Evolutionary conservation across 2,113 vertebrate genomes (phyloP), one percentile per base, ranked within the genome.

Genomic region (Bothrops jararaca): DNA sequence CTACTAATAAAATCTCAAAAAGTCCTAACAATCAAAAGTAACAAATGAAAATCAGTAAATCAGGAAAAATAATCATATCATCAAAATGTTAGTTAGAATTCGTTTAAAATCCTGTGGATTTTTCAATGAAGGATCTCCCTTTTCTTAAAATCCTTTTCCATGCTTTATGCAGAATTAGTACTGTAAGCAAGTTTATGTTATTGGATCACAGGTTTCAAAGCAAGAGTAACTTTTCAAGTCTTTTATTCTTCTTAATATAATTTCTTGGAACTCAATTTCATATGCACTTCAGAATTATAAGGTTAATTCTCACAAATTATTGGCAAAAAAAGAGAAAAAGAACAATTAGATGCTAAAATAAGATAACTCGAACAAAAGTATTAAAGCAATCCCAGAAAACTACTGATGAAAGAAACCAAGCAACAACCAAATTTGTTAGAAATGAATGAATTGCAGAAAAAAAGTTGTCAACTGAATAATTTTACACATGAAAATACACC

Each of bases 191-290:
- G 26, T 91, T 94, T 87, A 92, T 88, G 89, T 22, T 94, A 3
- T n/a, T 91, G 64, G 53, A 89, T 56, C 4, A 89, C 2, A 88
- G 8, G 50, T 94, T 95, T 95, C 91, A 94, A 74, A 92, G 86
- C 1, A 90, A 45, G 91, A 93, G 90, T 80, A 92, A 12, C 48
- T 94, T 90, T 90, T 6, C 23, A 89, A n/a, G 69, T 1, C 86
- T 96, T 94, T 93, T 80, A 94, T 89, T 95, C 90, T 94, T 90
- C 89, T 94, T 94, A 74, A 91, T 74, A 85, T 15, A 89, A 20
- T 93, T 34, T 92, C 7, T 56, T 89, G 92, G 48, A 92, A 96
- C 34, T 12, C 89, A 10, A 90, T 86, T 80, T 80, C 69, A 39
- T 18, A 39, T 39, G 18, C 18, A 80, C 13, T 42, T 80, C 34